These are phyloP conservation scores for Kryptolebias ocellatus DNA, from an alignment of 2,797 vertebrate species.

Conservation along the genomic window DNA sequence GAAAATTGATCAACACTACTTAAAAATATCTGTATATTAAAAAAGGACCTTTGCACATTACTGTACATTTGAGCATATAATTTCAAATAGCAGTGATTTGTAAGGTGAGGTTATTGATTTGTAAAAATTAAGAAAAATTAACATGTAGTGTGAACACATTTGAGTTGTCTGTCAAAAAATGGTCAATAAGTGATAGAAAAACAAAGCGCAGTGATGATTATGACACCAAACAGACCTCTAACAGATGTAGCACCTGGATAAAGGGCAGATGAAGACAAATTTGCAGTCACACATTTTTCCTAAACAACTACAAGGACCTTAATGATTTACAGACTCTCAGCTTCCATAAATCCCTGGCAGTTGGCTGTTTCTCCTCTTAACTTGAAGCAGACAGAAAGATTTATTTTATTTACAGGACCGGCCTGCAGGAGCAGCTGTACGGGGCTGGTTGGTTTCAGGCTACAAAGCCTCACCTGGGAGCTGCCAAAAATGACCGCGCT, in stretches of 20 bases:
- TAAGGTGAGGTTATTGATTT: too few species aligned
- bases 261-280: neutral
- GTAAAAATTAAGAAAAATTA: too few species aligned
- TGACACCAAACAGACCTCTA: neutral
- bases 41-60: too few species aligned
- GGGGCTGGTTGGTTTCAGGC: slow-evolving; percentile 45
- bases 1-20: too few species aligned
- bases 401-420: slow-evolving; percentile 35
- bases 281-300: neutral
- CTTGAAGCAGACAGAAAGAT: slow-evolving; percentile 21
- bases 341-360: slow-evolving; percentile 1
- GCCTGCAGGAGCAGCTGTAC: slow-evolving; percentile 23
- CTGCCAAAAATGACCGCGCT: slow-evolving; percentile 37
- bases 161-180: too few species aligned
- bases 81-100: too few species aligned
- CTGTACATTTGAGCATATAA: too few species aligned
- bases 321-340: slow-evolving; percentile 33
- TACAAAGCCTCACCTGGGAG: slow-evolving; percentile 52
- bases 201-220: neutral
- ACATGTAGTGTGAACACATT: too few species aligned
- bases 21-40: too few species aligned
- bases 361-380: slow-evolving; percentile 15
- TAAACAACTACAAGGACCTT: neutral
- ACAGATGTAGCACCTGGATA: neutral
- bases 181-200: too few species aligned